Evolutionary conservation across 2,888 invertebrate genomes (phyloP), one percentile per base, ranked within the genome.

Genomic region (Epirrita christyi): DNA sequence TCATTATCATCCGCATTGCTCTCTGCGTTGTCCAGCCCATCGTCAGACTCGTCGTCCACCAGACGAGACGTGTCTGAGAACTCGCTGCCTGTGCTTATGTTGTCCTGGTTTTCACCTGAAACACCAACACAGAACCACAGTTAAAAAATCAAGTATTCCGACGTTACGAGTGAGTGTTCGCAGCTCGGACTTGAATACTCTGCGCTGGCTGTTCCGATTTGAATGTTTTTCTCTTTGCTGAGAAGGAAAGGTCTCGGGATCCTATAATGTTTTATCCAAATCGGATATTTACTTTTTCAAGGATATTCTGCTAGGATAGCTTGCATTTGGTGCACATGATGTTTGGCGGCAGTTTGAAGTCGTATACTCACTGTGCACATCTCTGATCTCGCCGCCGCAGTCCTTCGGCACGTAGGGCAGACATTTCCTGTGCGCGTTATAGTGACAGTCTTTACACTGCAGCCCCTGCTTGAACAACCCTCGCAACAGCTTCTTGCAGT

Each of bases 381-480:
- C 98, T 1, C 86, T 67, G 27, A 89, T 76, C 76, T 88, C 97
- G 0, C 96, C 97, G 34, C 96, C 41, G 86, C 98, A 98, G 88
- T 98, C 97, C 88, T 96, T 97, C 34, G 98, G 97, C 79, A 97
- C 95, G 88, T 95, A 95, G 34, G 97, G 97, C 76, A 97, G 93
- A 80, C 98, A 98, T 86, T 98, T 98, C 84, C 98, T 96, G 87
- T 99, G 98, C 62, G 97, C 97, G 92, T 98, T 98, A 91, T 97
- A 98, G 83, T 97, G 97, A 87, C 98, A 98, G 93, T 99, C 99
- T 86, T 96, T 96, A 88, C 99, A 99, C 87, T 99, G 99, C 71
- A 98, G 91, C 55, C 99, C 99, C 92, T 99, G 99, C 82, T 97
- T 97, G 92, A 99, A 98, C 47, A 99, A 93, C 0, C 99, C 99